Base-by-base conservation (phyloP, 2,888 invertebrate species). In the Schrankia costaestrigalis region DNA sequence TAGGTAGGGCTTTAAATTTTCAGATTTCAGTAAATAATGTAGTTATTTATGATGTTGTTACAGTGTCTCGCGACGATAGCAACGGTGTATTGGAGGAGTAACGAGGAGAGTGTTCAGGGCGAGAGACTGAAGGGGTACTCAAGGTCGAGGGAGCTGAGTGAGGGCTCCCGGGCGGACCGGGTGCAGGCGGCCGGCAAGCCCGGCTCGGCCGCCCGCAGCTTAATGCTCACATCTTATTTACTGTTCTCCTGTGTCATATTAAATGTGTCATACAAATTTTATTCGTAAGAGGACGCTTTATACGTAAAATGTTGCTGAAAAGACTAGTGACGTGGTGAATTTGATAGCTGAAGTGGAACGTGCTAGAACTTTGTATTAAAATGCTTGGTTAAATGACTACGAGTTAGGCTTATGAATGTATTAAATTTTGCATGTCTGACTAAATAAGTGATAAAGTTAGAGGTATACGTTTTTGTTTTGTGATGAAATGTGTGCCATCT, bases 41-140 rank as follows among this genome's bases (percentile, higher is more conserved):
- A 13, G 22, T n/a, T 38, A 31, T 33, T 0, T 26, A 11, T 38
- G 4, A 22, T 11, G 19, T 49, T 60, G 47, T 72, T 78, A 11
- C 80, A 91, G 91, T 96, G 96, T 87, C 90, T 95, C 72, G 95
- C 96, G 41, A 95, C 94, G 60, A 95, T 96, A 78, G 94, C 94
- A 35, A 93, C 94, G 19, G 92, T 96, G 25, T 96, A 96, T 81
- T 94, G 94, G 93, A 90, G 93, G 57, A 95, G 93, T 74, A 95
- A 96, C 80, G 96, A 96, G 76, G 94, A 95, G 74, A 95, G 95
- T 65, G 94, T 95, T 30, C 94, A 94, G 75, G 93, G 94, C 18
- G 91, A 92, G 57, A 90, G 92, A 59, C 90, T 91, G 63, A 92
- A 92, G 67, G 93, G 93, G 31, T 93, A 94, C 49, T 93, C 93